Base-by-base conservation (phyloP, 2,888 invertebrate species). In the Flabesymbios commensalis region DNA sequence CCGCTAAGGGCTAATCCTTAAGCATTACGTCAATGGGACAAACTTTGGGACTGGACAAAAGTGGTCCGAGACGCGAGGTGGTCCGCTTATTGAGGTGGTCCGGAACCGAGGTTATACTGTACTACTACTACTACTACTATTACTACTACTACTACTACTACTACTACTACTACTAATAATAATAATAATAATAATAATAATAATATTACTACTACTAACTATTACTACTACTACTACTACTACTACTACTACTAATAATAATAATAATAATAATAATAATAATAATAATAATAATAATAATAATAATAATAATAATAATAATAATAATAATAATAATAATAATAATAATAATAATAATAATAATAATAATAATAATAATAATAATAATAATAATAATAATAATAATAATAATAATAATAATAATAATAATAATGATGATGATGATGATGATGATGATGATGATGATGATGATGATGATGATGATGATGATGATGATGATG, bases 391-490 rank as follows among this genome's bases (percentile, higher is more conserved):
- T 24, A 47, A 10, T 2, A 47, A 2, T 4, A 47, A 47, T 14
- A 10, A 10, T 24, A 47, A 2, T 3, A 47, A 28, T 5, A 47
- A 7, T 17, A 24, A 22, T 14, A 47, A 22, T 17, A 4, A 10
- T n/a, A 3, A 47, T 4, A 47, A 2, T 2, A 24, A 47, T 24
- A 10, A 47, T 14, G 28, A 47, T 2, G 47, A 47, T 2, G 14
- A 47, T 2, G 47, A 47, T 49, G 49, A 49, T 49, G 49, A 49
- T 22, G 26, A 22, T 49, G 49, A 49, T 49, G 49, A 49, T 22
- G 26, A 49, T 5, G 49, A 49, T 7, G 49, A 26, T 49, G 49
- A 49, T 49, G 7, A 49, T 5, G 26, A 7, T 22, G 26, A 49
- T 24, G 49, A 49, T 51, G n/a, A 51, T 32, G 29, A 31, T 31